Base-by-base conservation (phyloP, 1,140 invertebrate species). In the Nymphalis io region DNA sequence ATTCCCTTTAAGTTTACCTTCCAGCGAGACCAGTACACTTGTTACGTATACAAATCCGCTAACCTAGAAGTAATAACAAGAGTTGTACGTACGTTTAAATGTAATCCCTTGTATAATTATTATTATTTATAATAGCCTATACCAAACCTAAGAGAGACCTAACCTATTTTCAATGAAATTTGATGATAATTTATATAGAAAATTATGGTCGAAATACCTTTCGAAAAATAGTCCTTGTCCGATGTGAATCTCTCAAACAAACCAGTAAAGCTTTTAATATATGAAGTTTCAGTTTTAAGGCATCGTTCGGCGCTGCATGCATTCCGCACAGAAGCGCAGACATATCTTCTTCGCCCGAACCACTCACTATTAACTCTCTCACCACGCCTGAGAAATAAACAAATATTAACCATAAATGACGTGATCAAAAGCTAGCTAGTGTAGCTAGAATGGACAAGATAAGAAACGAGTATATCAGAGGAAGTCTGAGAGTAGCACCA, bases 1-100 rank as follows among this genome's bases (percentile, higher is more conserved):
- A 10, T 84, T 85, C 72, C 83, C 89, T 70, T 86, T 92, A 12
- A 98, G 90, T 85, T 96, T 96, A 6, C 96, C 96, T 92, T 99
- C 98, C 84, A 99, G 93, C 1, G 97, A 97, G 0, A 99, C 97
- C 12, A 99, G 93, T 2, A 99, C 97, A 75, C 98, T 98, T 90
- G 99, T 98, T 0, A 99, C 95, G 87, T 99, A 99, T 0, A 99
- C 97, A 91, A 99, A 99, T 15, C 98, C 99, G 72, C 98, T 98
- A 4, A 94, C 93, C 93, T 94, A 72, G 12, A 68, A 73, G 21
- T 23, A 55, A 13, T 12, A 21, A 20, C n/a, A n/a, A n/a, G n/a
- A n/a, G n/a, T n/a, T n/a, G n/a, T 3, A 42, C 2, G 12, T 44
- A 44, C 12, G 4, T n/a, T 15, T 44, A 0, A 44, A 44, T 44